These are phyloP conservation scores for Bradypodion ventrale DNA, from an alignment of 2,797 vertebrate genomes.

Conservation along the genomic window DNA sequence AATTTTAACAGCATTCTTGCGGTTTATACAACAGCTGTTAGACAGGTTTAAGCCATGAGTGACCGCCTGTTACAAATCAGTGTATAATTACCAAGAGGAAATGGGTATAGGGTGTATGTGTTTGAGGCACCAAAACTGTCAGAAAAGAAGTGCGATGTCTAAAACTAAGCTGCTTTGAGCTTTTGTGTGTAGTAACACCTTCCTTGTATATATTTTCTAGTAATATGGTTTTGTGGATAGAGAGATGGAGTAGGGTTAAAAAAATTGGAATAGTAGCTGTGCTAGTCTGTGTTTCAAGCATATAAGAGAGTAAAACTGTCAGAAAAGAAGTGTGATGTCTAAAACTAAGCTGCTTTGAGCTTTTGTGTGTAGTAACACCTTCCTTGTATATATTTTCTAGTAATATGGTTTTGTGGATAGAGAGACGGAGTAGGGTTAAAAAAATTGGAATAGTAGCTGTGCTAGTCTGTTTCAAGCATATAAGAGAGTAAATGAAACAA, in stretches of 20 bases:
- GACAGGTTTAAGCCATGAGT: not conserved
- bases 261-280: no score
- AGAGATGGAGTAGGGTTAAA: no score
- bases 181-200: not conserved
- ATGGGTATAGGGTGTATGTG: not conserved
- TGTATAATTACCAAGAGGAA: not conserved
- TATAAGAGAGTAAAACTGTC: no score
- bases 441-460: no score
- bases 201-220: no score
- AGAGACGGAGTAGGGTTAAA: no score
- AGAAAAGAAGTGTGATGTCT: slow-evolving; percentile 24
- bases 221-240: no score
- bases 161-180: slow-evolving; percentile 29
- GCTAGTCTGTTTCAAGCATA: no score
- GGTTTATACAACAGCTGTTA: not conserved
- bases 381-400: no score
- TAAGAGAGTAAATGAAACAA: no score
- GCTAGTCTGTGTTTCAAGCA: no score
- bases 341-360: slow-evolving; percentile 29
- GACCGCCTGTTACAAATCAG: not conserved
- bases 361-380: not conserved
- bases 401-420: no score
- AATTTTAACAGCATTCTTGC: not conserved
- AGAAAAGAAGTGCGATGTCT: slow-evolving; percentile 25
- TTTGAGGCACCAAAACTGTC: slow-evolving; percentile 5